phyloP scores from a whole-genome alignment of 1,140 invertebrate species.

The Meloidogyne floridensis region DNA sequence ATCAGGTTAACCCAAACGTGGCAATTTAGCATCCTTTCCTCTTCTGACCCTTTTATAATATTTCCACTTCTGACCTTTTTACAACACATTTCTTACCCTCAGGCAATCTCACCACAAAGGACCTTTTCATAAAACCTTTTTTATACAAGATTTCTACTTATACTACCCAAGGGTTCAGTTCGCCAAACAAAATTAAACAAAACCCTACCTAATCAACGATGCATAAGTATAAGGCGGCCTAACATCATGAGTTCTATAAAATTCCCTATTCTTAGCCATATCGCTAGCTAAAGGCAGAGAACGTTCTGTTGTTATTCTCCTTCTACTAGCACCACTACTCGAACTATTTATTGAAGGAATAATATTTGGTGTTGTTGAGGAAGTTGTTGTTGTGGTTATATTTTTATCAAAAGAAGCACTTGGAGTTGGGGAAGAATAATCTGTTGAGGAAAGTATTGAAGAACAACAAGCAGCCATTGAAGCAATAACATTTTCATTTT shows the following conservation, averaged over 20 bases:
- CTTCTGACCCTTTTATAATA: too few relatives aligned
- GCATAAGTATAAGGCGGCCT: slow-evolving; percentile 98
- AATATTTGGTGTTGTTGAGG: neutral
- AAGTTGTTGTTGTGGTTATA: neutral
- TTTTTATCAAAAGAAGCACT: neutral
- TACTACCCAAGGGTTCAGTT: too few relatives aligned
- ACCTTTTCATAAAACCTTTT: slow-evolving; percentile 44
- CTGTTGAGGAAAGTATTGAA: neutral
- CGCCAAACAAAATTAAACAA: slow-evolving; percentile 76
- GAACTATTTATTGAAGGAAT: slow-evolving; percentile 1
- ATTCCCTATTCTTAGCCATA: slow-evolving; percentile 83
- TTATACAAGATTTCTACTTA: too few relatives aligned
- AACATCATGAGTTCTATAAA: slow-evolving; percentile 95
- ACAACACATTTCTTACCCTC: too few relatives aligned
- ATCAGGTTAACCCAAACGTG: too few relatives aligned
- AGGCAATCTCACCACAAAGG: too few relatives aligned
- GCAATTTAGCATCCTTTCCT: too few relatives aligned
- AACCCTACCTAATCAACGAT: slow-evolving; percentile 69
- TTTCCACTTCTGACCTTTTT: too few relatives aligned
- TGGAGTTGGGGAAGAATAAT: slow-evolving; percentile 7
- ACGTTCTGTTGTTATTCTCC: slow-evolving; percentile 39
- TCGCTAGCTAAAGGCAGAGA: slow-evolving; percentile 82
- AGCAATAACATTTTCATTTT: slow-evolving; percentile 4
- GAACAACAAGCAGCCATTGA: neutral
- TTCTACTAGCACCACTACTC: neutral